Base-by-base conservation (phyloP, 2,797 vertebrate species). In the Phataginus tricuspis region DNA sequence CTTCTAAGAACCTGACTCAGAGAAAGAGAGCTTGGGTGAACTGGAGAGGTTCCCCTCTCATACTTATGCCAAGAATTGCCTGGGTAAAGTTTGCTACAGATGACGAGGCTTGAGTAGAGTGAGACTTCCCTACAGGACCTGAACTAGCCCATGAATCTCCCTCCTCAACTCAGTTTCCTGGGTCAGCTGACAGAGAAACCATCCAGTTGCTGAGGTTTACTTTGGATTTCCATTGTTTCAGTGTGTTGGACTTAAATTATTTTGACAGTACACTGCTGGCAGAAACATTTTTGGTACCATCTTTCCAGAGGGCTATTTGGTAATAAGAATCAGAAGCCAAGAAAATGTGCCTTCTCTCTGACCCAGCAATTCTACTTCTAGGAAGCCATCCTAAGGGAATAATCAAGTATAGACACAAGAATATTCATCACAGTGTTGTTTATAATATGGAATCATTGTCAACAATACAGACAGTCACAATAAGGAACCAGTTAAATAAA, bases 291-390 rank as follows among this genome's bases (percentile, higher is more conserved):
- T 31, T 59, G 29, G 51, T 53, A 34, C 89, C 82, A 45, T 75
- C 27, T 94, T 96, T 93, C 66, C 78, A 68, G n/a, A 97, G 74
- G 45, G 16, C 14, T 69, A 25, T 75, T 93, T 42, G n/a, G n/a
- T 74, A 83, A 89, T 59, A 61, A 31, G 69, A 90, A 92, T 93
- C 83, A 53, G 83, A 94, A 86, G 68, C 4, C n/a, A 86, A 45
- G 59, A 86, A 93, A 88, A 89, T 31, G 18, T 27, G 3, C 42
- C 80, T 86, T 91, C 21, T 59, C 37, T 84, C 61, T 72, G 71
- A 64, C 92, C 92, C 49, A 71, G 34, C 25, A 86, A 42, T 51
- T 80, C 34, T 37, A 55, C 64, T 61, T 80, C 74, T 19, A 86
- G 87, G 79, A 93, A 66, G 6, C 42, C 29, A 11, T 74, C 59